These are phyloP conservation scores for Turnix velox DNA, from an alignment of 2,113 vertebrate species.

Conservation along the genomic window DNA sequence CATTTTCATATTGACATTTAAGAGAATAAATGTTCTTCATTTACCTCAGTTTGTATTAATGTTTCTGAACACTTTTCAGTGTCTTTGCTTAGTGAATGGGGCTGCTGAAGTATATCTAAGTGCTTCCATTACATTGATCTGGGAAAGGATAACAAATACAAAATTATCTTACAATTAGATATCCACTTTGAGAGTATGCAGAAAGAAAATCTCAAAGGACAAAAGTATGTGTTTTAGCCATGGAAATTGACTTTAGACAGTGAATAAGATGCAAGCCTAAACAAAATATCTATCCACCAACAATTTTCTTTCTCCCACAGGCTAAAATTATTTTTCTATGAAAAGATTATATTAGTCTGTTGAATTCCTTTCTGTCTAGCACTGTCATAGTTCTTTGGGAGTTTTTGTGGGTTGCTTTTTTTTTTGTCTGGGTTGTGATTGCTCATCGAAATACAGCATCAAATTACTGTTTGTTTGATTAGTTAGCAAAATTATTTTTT, in stretches of 20 bases:
- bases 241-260: neutral
- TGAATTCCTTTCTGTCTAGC: conserved; percentile 33
- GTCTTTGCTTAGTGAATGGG: neutral
- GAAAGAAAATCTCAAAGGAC: neutral
- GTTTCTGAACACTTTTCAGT: neutral
- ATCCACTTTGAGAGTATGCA: neutral
- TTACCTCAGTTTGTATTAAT: neutral
- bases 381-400: neutral
- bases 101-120: neutral
- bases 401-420: neutral
- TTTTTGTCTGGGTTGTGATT: neutral
- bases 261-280: neutral
- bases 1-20: conserved; percentile 3
- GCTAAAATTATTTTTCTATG: neutral
- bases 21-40: neutral
- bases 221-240: neutral
- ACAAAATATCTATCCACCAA: neutral
- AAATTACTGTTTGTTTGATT: neutral
- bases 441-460: neutral
- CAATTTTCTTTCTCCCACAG: conserved; percentile 2
- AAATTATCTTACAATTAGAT: neutral
- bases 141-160: neutral
- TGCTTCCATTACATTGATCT: neutral
- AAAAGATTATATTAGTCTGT: neutral
- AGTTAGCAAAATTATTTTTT: conserved; percentile 5